Base-by-base conservation (phyloP, 2,888 invertebrate genomes). In the Caenorhabditis becei region DNA sequence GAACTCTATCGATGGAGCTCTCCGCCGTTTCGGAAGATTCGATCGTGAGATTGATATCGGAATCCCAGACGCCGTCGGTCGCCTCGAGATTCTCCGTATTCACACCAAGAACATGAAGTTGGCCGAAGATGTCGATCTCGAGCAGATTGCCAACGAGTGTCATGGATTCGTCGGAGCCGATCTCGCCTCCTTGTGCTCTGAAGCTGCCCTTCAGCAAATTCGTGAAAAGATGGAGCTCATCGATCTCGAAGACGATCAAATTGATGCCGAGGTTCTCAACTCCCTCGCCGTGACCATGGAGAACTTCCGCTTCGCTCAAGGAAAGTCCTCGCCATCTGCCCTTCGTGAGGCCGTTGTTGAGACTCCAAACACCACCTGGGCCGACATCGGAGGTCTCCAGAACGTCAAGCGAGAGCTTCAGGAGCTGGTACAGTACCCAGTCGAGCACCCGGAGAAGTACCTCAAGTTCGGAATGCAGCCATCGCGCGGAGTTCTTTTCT, bases 381-480 rank as follows among this genome's bases (percentile, higher is more conserved):
- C 95, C 69, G 99, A 99, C 92, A 96, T 99, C 92, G 99, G 99
- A 86, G 99, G 98, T 70, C 96, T 97, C 91, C 95, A 94, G 92
- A 98, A 98, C 94, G 90, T 90, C 63, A 90, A 90, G 82, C 77
- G 95, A 88, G 97, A 99, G 92, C 93, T 99, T 86, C 99, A 99
- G 93, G 99, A 99, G 93, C 93, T 99, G 92, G 98, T 99, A 78
- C 97, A 94, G 93, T 99, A 99, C 92, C 99, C 99, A 8, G 99
- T 99, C 71, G 98, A 99, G 92, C 98, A 99, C 93, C 99, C 99
- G 0, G 99, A 99, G 92, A 99, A 99, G 93, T 99, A 98, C 94
- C 94, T 99, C 91, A 99, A 99, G 94, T 99, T 99, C 92, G 99
- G 99, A 89, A 99, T 99, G 99, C 98, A 98, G 92, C 99, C 99